A percentile compares a stretch with the other conserved stretches of the same genome.
These are phyloP conservation scores for Sinocyclocheilus grahami DNA, from an alignment of 2,113 vertebrate genomes.

Conservation along the genomic window DNA sequence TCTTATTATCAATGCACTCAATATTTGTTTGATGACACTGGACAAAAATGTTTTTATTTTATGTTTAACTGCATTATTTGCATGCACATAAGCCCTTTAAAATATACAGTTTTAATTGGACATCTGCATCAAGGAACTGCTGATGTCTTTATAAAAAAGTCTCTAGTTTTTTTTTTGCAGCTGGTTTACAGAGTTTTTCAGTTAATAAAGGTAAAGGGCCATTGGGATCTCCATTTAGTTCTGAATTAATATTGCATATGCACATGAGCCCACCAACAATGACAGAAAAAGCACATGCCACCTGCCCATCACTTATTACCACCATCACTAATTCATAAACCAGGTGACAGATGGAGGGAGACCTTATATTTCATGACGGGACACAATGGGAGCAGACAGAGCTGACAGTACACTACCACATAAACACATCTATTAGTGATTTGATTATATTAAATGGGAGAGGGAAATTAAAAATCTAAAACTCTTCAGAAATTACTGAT, in stretches of 20 bases:
- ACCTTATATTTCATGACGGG: background rate
- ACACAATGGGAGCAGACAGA: background rate
- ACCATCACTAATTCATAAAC: slow-evolving; percentile 45
- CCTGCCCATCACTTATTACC: slow-evolving; percentile 5
- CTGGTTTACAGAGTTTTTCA: background rate
- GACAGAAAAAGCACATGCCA: slow-evolving; percentile 10
- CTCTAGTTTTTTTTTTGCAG: background rate
- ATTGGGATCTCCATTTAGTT: background rate
- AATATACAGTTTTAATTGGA: background rate
- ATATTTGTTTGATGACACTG: background rate
- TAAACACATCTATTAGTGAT: background rate
- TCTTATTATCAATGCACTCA: background rate
- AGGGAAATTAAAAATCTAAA: background rate
- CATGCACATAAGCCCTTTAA: background rate
- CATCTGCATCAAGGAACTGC: background rate
- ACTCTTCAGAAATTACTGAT: background rate
- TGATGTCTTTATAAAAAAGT: background rate
- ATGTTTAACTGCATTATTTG: background rate
- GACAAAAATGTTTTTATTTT: background rate
- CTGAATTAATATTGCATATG: background rate
- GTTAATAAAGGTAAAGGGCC: background rate
- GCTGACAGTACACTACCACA: background rate
- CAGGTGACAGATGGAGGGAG: slow-evolving; percentile 2
- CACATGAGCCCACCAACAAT: background rate
- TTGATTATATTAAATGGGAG: background rate